phyloP scores from a whole-genome alignment of 1,140 invertebrate species.

The Sycophaga agraensis region DNA sequence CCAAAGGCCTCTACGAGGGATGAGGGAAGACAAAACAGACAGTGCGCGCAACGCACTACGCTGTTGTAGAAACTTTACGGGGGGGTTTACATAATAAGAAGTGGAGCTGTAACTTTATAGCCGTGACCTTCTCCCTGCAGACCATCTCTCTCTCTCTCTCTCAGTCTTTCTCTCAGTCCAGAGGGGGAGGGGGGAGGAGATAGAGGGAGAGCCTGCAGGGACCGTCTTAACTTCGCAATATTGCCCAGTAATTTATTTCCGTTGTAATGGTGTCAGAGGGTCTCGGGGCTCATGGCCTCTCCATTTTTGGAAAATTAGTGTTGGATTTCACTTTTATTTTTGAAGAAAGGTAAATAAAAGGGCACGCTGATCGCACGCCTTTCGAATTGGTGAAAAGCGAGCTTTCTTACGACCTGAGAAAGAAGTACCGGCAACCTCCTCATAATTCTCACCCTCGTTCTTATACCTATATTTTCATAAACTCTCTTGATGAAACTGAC shows the following conservation, averaged over 20 bases:
- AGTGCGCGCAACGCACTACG: neutral
- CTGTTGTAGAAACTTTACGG: slow-evolving; percentile 17
- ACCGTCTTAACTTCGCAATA: slow-evolving; percentile 6
- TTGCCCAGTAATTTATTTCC: slow-evolving; percentile 6
- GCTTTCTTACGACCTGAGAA: no score
- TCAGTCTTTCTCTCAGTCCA: no score
- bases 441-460: no score
- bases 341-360: no score
- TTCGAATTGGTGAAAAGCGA: no score
- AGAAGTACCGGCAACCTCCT: no score
- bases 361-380: no score
- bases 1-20: neutral
- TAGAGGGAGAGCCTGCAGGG: neutral
- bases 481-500: no score
- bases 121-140: slow-evolving; percentile 10
- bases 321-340: slow-evolving; percentile 3
- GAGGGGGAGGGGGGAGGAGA: no score
- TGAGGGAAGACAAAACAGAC: slow-evolving; percentile 23
- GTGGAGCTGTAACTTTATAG: slow-evolving; percentile 28
- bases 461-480: no score
- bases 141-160: no score
- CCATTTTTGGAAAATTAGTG: neutral
- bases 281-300: neutral
- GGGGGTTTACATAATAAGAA: slow-evolving; percentile 29
- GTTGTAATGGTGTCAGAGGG: neutral